These are phyloP conservation scores for Malacosoma neustria DNA, from an alignment of 2,888 invertebrate genomes.

Conservation along the genomic window DNA sequence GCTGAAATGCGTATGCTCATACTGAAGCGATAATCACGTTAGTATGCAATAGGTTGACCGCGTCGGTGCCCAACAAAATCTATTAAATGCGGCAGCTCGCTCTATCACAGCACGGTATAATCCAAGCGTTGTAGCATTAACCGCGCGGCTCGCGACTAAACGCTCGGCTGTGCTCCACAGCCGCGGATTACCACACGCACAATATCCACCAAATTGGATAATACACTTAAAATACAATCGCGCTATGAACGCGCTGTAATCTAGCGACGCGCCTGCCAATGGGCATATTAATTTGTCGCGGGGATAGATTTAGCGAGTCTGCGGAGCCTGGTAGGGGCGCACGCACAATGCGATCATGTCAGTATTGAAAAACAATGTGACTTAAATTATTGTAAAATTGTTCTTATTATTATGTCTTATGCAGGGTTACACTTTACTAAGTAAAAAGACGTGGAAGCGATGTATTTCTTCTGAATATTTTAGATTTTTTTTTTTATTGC, in stretches of 20 bases:
- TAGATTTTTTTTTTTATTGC: too few relatives aligned
- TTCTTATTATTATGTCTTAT: too few relatives aligned
- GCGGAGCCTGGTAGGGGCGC: constrained; percentile 20
- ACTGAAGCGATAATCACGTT: constrained; percentile 62
- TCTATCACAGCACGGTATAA: constrained; percentile 54
- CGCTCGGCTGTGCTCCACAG: constrained; percentile 47
- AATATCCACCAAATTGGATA: constrained; percentile 78
- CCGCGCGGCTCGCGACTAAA: constrained; percentile 44
- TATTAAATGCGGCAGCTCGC: constrained; percentile 67
- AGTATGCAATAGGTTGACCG: constrained; percentile 59
- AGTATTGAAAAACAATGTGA: too few relatives aligned
- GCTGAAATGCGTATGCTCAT: constrained; percentile 32
- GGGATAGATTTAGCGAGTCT: constrained; percentile 60
- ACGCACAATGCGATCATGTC: constrained; percentile 38
- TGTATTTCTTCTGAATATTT: too few relatives aligned
- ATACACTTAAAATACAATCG: constrained; percentile 80
- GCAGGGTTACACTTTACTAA: too few relatives aligned
- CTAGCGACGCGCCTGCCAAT: constrained; percentile 70
- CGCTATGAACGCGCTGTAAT: constrained; percentile 68
- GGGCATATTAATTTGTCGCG: constrained; percentile 73
- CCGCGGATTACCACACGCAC: constrained; percentile 71
- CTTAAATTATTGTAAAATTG: too few relatives aligned
- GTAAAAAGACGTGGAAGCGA: too few relatives aligned
- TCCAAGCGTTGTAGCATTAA: constrained; percentile 48
- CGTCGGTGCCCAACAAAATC: constrained; percentile 59